These are phyloP conservation scores for Pipistrellus pygmaeus DNA, from an alignment of 2,797 vertebrate species.

Conservation along the genomic window DNA sequence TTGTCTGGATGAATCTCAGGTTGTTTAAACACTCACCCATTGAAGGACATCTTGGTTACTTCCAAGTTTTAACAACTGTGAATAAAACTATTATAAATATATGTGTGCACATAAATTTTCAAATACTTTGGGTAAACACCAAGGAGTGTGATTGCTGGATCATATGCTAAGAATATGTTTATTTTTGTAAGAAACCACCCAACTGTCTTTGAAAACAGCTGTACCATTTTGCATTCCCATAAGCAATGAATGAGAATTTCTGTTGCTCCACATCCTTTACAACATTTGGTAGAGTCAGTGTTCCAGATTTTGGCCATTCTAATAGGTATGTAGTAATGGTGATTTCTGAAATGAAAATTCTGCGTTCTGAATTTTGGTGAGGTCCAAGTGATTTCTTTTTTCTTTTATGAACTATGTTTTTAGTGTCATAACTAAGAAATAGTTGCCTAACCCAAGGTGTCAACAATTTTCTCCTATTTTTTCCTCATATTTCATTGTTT, in stretches of 20 bases:
- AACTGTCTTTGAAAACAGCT: neutral
- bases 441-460: neutral
- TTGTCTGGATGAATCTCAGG: neutral
- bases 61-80: neutral
- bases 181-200: neutral
- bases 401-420: neutral
- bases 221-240: neutral
- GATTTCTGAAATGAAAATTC: neutral
- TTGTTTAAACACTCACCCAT: neutral
- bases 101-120: neutral
- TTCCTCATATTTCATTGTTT: neutral
- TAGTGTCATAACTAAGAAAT: neutral
- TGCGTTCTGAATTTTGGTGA: neutral
- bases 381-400: neutral
- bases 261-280: neutral
- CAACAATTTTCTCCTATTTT: neutral
- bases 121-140: neutral
- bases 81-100: neutral
- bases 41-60: neutral
- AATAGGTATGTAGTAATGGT: neutral
- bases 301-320: neutral
- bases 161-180: neutral
- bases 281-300: neutral
- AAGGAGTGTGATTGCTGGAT: neutral
- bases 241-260: neutral